Evolutionary conservation across 2,113 vertebrate species (phyloP), one percentile per base, ranked within the genome.

Genomic region (Phocoena sinus): DNA sequence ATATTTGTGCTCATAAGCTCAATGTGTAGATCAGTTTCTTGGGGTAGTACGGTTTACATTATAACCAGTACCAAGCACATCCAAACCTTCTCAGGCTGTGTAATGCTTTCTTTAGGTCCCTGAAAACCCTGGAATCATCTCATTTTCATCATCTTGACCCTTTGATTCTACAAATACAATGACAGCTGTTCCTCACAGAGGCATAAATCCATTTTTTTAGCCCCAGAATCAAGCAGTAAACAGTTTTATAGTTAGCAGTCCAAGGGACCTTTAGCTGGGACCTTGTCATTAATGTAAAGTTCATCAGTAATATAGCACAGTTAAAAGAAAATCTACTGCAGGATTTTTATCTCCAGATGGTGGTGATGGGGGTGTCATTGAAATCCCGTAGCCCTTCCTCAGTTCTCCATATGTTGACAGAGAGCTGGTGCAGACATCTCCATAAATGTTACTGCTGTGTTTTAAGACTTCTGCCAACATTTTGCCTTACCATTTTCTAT

Each of bases 261-360:
- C 94, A 79, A 89, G 71, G 47, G 50, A 97, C 80, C 20, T 58
- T 96, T 94, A 95, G 71, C 93, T 60, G 73, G 47, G 36, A 85
- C 82, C 84, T 96, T 92, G 91, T 91, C 81, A 91, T 96, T 95
- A 95, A 96, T 95, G 84, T 76, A 53, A 96, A 96, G 92, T 92
- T 95, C 67, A 91, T 85, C 60, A 38, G 91, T 85, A 87, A 95
- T 85, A 63, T 82, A 87, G 36, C 60, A 96, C 26, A 81, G 92
- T 73, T 92, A 67, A 90, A 76, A 79, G 67, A 70, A 84, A 62
- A 88, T 47, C 80, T 94, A 88, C 92, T 50, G 65, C 81, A 67
- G 90, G 63, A 44, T 88, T 93, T 90, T 93, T 31, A 28, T 85
- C 95, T 97, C 98, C 98, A 98, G 97, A 98, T 98, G 97, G 97